Percentiles rank a stretch among this genome's conserved stretches.
These are phyloP conservation scores for Lethenteron reissneri DNA, from an alignment of 2,113 vertebrate genomes.

Conservation along the genomic window DNA sequence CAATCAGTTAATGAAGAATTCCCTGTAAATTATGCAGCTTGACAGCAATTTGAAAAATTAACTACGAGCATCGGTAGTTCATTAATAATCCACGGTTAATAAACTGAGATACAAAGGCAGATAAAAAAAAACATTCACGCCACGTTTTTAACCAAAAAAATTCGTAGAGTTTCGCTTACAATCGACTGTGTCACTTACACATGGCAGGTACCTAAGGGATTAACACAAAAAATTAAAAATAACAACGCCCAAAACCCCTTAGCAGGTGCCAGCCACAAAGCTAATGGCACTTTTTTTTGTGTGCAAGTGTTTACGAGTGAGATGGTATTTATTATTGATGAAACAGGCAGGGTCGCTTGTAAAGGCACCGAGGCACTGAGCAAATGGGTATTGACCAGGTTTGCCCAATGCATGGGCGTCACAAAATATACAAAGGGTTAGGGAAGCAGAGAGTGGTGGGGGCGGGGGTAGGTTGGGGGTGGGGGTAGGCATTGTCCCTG, in stretches of 20 bases:
- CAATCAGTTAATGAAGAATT: too few species aligned
- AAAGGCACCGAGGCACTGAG: background rate
- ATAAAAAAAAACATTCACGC: too few species aligned
- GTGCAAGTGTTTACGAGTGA: constrained; percentile 3
- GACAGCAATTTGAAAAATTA: too few species aligned
- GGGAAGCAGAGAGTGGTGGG: background rate
- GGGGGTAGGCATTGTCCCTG: background rate
- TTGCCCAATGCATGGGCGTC: background rate
- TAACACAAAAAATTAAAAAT: background rate
- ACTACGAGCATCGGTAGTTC: too few species aligned
- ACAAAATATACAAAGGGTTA: background rate
- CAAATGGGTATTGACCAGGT: constrained; percentile 1
- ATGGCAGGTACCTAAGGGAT: too few species aligned
- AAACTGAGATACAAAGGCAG: too few species aligned
- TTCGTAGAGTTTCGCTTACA: too few species aligned
- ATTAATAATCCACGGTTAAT: too few species aligned
- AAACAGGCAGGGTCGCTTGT: constrained; percentile 1
- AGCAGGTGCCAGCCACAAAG: background rate
- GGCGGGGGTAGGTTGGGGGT: background rate
- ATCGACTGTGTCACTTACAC: too few species aligned
- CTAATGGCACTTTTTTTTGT: constrained; percentile 2
- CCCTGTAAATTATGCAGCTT: too few species aligned
- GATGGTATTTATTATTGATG: constrained; percentile 3
- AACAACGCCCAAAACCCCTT: background rate
- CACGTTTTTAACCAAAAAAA: too few species aligned